Evolutionary conservation across 1,140 invertebrate species (phyloP), one percentile per base, ranked within the genome.

Genomic region (Amphibalanus amphitrite): DNA sequence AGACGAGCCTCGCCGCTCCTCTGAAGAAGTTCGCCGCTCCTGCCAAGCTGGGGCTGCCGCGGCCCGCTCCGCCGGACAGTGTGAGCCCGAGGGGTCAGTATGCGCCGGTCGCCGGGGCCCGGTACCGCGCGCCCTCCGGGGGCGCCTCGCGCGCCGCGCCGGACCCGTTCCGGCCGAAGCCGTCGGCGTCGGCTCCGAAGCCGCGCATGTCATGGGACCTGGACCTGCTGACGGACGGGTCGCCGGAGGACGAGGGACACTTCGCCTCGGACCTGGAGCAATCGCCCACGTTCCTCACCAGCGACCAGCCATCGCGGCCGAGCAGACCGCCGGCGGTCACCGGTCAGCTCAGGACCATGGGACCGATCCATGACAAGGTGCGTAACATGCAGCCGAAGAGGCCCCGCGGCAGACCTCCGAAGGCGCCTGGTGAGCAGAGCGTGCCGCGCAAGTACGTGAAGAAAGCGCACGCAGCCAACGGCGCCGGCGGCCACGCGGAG

Each of bases 201-300:
- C 65, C 65, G 65, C 65, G 65, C 28, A 28, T 67, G 26, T 67
- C 65, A 3, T 67, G 65, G 65, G 65, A 67, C n/a, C 28, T 67
- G 20, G 65, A 67, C 28, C 28, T 67, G 65, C 28, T 67, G 65
- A 28, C 26, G 10, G 65, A 67, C 23, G 65, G 28, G n/a, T 10
- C 65, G 8, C n/a, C 15, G 23, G 64, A 38, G 33, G 33, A 38
- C 47, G 47, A 1, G 1, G 47, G 47, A 8, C 1, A 59, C 6
- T 59, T 59, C 47, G 47, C 47, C 6, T 1, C 10, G 1, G 47
- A 59, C 1, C 47, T 59, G 47, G 47, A 59, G 20, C 47, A 59
- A 20, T 59, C 47, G 6, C 47, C 47, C 10, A 20, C 47, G 13
- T 59, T 59, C 17, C 1, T 59, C 20, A 13, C 10, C 10, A 20